phyloP scores from a whole-genome alignment of 2,113 vertebrate species.

The Carollia perspicillata region DNA sequence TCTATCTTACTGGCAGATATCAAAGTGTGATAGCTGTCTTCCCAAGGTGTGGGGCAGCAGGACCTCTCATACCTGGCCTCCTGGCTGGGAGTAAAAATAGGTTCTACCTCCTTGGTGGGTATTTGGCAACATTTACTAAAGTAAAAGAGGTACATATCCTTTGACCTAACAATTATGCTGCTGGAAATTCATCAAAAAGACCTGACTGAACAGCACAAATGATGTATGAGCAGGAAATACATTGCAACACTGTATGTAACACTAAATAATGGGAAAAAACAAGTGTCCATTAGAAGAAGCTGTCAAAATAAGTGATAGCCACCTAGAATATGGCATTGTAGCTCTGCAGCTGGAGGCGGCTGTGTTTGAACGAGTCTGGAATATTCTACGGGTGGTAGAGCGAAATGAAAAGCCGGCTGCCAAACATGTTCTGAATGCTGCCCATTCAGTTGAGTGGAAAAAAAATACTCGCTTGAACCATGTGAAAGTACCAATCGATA shows the following conservation, averaged over 20 bases:
- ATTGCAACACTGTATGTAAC: neutral
- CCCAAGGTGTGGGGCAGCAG: neutral
- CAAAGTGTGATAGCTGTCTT: neutral
- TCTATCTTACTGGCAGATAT: neutral
- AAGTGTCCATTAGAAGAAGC: neutral
- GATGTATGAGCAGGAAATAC: neutral
- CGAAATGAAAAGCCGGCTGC: neutral
- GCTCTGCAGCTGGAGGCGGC: constrained; percentile 49
- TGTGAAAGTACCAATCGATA: neutral
- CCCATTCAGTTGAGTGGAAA: neutral
- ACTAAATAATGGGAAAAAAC: constrained; percentile 1
- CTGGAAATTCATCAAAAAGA: neutral
- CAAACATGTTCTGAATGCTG: neutral
- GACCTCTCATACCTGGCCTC: rapidly evolving
- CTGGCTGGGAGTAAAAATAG: neutral
- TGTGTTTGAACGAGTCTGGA: neutral
- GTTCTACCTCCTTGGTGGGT: neutral
- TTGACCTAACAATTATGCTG: neutral
- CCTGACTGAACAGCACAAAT: neutral
- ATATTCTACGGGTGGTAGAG: too few species aligned
- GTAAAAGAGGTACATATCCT: neutral
- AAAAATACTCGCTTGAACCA: neutral
- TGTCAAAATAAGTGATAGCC: neutral
- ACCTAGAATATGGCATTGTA: neutral
- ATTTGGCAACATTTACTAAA: constrained; percentile 7